Conservation (phyloP, 2,797 vertebrate species). For the Ctenopoma kingsleyae region DNA sequence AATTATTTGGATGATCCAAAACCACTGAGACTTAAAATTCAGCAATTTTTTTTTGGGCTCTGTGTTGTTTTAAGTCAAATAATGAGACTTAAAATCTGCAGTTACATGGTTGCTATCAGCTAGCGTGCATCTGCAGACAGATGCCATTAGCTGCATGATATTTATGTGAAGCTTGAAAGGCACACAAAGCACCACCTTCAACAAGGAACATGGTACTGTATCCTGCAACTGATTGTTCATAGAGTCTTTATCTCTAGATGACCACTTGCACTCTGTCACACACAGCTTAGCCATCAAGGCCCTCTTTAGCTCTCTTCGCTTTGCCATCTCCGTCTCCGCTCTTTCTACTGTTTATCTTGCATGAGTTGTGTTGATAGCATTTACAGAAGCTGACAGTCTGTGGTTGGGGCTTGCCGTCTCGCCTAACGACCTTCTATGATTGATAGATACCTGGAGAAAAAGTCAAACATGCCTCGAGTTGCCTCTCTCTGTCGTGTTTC, state of each 20-base stretch:
- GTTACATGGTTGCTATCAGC: not conserved
- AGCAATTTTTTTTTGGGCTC: no score
- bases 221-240: constrained; percentile 36
- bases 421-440: constrained; percentile 70
- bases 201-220: constrained; percentile 36
- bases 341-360: constrained; percentile 60
- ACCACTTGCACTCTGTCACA: constrained; percentile 32
- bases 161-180: constrained; percentile 40
- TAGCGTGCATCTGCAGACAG: not conserved
- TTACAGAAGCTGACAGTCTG: constrained; percentile 75
- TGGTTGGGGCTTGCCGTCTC: constrained; percentile 68
- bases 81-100: not conserved
- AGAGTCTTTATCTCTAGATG: constrained; percentile 25
- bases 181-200: constrained; percentile 11
- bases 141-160: no score
- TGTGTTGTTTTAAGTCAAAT: no score
- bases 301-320: constrained; percentile 25
- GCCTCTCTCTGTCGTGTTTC: constrained; percentile 2
- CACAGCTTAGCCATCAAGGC: constrained; percentile 32
- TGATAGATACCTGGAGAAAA: constrained; percentile 64
- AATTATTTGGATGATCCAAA: no score
- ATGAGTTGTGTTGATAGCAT: constrained; percentile 70
- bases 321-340: constrained; percentile 25
- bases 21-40: no score
- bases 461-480: constrained; percentile 30